Conservation (phyloP, 2,797 vertebrate species). For the Microchirus variegatus region DNA sequence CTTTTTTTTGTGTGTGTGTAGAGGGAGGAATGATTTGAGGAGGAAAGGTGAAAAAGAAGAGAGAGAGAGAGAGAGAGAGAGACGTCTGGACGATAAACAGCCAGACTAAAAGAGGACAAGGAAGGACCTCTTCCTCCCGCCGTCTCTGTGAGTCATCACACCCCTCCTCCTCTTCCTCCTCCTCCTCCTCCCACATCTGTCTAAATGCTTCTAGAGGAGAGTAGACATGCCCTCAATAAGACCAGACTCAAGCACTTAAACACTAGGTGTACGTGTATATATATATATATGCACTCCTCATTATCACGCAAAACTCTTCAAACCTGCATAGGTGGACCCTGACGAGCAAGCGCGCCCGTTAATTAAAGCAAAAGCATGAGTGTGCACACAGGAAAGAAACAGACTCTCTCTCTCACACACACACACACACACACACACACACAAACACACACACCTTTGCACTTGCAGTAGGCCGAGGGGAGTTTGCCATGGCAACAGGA, state of each 20-base stretch:
- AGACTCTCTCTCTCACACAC: not conserved
- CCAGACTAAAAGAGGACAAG: constrained; percentile 46
- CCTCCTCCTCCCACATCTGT: constrained; percentile 48
- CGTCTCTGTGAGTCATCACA: constrained; percentile 60
- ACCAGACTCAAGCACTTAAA: constrained; percentile 6
- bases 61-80: constrained; percentile 6
- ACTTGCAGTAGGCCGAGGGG: constrained; percentile 57
- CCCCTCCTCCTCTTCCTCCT: constrained; percentile 36
- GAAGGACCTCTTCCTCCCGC: constrained; percentile 56
- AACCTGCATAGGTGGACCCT: constrained; percentile 3
- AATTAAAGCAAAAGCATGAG: constrained; percentile 27
- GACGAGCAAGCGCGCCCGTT: not conserved
- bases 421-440: constrained; percentile 6
- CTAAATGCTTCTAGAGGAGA: constrained; percentile 32
- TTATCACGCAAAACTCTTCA: not conserved
- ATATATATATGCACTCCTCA: not conserved
- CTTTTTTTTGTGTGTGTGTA: not conserved
- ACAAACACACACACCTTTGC: constrained; percentile 36
- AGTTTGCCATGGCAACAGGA: constrained; percentile 79
- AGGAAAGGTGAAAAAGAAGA: not conserved
- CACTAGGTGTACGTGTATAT: not conserved
- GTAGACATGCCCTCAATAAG: constrained; percentile 35
- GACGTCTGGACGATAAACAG: constrained; percentile 28
- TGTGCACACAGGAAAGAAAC: constrained; percentile 31
- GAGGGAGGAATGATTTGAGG: not conserved